Evolutionary conservation across 2,797 vertebrate species (phyloP).

Genomic region (Epinephelus awoara): DNA sequence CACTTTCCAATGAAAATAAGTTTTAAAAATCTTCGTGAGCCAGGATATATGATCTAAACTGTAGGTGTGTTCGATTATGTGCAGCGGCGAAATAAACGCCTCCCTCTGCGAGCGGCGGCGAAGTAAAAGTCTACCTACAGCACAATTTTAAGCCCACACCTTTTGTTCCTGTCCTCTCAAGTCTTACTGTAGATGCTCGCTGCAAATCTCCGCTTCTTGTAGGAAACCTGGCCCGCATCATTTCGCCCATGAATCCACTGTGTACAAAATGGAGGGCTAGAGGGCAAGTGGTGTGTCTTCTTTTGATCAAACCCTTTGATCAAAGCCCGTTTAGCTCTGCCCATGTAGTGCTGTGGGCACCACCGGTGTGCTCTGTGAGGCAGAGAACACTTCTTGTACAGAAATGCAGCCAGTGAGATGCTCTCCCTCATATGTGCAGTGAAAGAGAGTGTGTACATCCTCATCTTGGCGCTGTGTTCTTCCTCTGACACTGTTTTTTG

Average conservation of each 20-base stretch:
- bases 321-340: slow-evolving; percentile 86
- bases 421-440: slow-evolving; percentile 61
- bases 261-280: slow-evolving; percentile 85
- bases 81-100: slow-evolving; percentile 53
- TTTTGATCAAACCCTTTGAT: slow-evolving; percentile 86
- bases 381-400: slow-evolving; percentile 68
- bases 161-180: slow-evolving; percentile 69
- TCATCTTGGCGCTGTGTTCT: slow-evolving; percentile 30
- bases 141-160: slow-evolving; percentile 74
- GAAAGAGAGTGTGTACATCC: slow-evolving; percentile 37
- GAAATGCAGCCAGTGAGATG: slow-evolving; percentile 68
- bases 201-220: slow-evolving; percentile 77
- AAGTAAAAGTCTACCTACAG: slow-evolving; percentile 71
- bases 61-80: slow-evolving; percentile 60
- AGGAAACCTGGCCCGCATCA: slow-evolving; percentile 79
- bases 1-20: slow-evolving; percentile 21
- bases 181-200: slow-evolving; percentile 68
- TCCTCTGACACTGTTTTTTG: slow-evolving; percentile 14
- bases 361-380: slow-evolving; percentile 79
- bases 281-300: slow-evolving; percentile 85
- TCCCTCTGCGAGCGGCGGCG: slow-evolving; percentile 54
- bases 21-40: slow-evolving; percentile 8
- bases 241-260: slow-evolving; percentile 79
- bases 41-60: slow-evolving; percentile 36
- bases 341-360: slow-evolving; percentile 87